phyloP scores from a whole-genome alignment of 2,113 vertebrate genomes.

The Gasterosteus aculeatus region DNA sequence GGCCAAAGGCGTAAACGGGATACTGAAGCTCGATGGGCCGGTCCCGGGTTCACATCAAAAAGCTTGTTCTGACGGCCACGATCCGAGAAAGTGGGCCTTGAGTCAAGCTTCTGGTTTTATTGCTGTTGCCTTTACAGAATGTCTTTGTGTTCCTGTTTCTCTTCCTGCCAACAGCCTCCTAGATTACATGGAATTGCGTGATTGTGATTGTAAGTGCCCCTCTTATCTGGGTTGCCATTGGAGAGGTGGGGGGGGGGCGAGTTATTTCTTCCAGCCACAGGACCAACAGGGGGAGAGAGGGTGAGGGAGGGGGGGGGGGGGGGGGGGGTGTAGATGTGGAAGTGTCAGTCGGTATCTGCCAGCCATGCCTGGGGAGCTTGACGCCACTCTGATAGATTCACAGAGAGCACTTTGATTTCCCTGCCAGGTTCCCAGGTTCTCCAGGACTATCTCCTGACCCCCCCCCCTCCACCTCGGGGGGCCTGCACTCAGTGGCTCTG shows the following conservation, averaged over 20 bases:
- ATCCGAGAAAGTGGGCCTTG: not conserved
- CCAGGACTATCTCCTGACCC: conserved; percentile 56
- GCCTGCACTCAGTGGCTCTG: conserved; percentile 55
- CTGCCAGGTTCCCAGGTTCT: conserved; percentile 54
- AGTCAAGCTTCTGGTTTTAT: not conserved
- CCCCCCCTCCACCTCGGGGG: too few relatives aligned
- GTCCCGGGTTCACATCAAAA: conserved; percentile 23
- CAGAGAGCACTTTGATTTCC: conserved; percentile 59
- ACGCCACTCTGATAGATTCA: conserved; percentile 55
- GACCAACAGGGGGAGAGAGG: conserved; percentile 9
- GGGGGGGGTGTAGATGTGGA: not conserved
- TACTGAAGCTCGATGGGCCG: conserved; percentile 45
- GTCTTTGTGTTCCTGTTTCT: not conserved
- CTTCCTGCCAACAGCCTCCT: not conserved
- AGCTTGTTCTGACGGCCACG: not conserved
- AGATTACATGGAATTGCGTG: conserved; percentile 12
- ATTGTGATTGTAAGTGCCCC: conserved; percentile 12
- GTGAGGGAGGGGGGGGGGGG: conserved; percentile 4
- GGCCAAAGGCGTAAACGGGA: conserved; percentile 33
- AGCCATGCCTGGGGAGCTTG: conserved; percentile 52
- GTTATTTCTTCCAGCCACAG: conserved; percentile 16
- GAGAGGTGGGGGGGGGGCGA: not conserved
- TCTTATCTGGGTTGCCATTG: not conserved
- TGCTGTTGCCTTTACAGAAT: too few relatives aligned
- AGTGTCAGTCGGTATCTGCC: conserved; percentile 43